These are phyloP conservation scores for Ctenomys sociabilis DNA, from an alignment of 2,113 vertebrate species.

Conservation along the genomic window DNA sequence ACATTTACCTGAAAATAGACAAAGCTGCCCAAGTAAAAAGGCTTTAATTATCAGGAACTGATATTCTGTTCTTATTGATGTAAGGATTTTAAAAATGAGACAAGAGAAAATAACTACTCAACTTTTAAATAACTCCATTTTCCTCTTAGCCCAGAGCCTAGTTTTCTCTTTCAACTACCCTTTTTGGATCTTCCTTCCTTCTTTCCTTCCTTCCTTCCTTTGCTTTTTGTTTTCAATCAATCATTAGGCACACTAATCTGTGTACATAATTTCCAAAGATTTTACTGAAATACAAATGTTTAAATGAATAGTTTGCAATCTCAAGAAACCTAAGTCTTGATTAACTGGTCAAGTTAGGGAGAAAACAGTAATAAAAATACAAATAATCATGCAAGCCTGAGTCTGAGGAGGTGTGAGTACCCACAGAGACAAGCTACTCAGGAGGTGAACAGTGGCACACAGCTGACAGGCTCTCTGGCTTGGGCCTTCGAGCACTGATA, in stretches of 20 bases:
- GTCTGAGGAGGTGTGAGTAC: not conserved
- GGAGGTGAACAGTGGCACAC: not conserved
- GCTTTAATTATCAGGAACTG: not conserved
- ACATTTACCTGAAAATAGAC: not conserved
- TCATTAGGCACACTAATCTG: not conserved
- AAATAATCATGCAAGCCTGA: not conserved
- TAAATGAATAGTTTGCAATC: not conserved
- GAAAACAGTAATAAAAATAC: not conserved
- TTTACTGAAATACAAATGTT: slow-evolving; percentile 12
- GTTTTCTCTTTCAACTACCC: not conserved
- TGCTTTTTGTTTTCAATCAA: not conserved
- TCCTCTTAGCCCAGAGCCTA: not conserved
- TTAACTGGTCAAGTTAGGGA: not conserved
- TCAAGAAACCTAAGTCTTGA: slow-evolving; percentile 22
- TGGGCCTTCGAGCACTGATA: not conserved
- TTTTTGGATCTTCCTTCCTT: not conserved
- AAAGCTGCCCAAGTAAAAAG: not conserved
- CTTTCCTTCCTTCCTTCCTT: not conserved
- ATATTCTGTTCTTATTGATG: not conserved
- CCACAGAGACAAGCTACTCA: not conserved
- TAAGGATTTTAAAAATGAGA: not conserved
- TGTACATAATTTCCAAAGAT: not conserved
- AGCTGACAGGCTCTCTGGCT: not conserved
- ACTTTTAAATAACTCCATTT: not conserved
- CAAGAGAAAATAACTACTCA: not conserved